Percentiles rank a stretch among this genome's conserved stretches.
phyloP scores from a whole-genome alignment of 2,113 vertebrate species.

The Aegithalos caudatus region DNA sequence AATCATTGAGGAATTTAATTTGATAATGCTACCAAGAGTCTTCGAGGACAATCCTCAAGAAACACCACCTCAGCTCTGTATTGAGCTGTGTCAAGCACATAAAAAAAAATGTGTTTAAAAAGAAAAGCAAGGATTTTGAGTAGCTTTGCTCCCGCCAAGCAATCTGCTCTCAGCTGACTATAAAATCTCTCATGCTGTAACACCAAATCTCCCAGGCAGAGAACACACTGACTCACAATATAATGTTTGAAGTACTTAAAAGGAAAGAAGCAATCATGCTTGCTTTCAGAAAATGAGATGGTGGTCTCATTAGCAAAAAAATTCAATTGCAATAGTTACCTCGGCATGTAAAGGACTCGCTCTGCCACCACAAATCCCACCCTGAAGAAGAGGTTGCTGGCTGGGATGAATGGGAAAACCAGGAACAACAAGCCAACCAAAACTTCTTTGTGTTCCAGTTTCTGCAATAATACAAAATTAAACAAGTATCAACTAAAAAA shows the following conservation, averaged over 20 bases:
- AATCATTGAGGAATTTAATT: neutral
- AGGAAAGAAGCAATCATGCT: neutral
- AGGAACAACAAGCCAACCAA: conserved; percentile 90
- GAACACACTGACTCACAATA: neutral
- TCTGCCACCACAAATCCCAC: conserved; percentile 98
- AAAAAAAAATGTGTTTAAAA: neutral
- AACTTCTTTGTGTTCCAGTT: conserved; percentile 84
- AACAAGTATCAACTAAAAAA: conserved; percentile 56
- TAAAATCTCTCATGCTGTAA: neutral
- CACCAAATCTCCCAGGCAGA: neutral
- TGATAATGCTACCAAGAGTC: neutral
- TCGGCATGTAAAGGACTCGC: conserved; percentile 97
- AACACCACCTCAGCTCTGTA: neutral
- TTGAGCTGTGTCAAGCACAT: neutral
- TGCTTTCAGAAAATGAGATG: conserved; percentile 9
- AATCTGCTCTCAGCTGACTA: neutral
- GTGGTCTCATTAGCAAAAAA: conserved; percentile 32
- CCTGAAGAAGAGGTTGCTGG: conserved; percentile 98
- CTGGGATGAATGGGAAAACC: conserved; percentile 94
- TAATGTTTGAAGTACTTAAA: neutral
- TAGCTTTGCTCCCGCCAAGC: conserved; percentile 19
- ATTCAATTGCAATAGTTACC: conserved; percentile 75
- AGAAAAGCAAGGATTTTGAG: neutral
- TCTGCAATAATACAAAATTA: conserved; percentile 80
- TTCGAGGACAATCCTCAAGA: neutral